A percentile compares a stretch with the other conserved stretches of the same genome.
Conservation (phyloP, 1,140 invertebrate species). For the Trichoplusia ni region DNA sequence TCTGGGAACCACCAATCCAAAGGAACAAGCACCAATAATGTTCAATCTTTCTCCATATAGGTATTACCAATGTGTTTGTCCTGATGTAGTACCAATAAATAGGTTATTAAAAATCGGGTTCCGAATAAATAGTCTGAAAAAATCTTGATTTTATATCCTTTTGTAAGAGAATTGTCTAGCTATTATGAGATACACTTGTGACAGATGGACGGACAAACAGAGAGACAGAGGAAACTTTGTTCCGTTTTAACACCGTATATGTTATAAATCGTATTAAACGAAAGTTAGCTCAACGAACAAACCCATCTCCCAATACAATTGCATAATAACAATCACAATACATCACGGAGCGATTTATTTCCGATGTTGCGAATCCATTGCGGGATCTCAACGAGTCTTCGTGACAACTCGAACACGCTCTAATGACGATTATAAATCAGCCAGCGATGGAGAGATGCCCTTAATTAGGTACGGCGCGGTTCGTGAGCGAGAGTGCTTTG, state of each 20-base stretch:
- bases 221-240: no score
- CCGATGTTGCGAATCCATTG: conserved; percentile 27
- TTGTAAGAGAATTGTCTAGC: no score
- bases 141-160: no score
- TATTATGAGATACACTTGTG: no score
- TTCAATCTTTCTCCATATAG: no score
- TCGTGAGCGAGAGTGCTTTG: conserved; percentile 49
- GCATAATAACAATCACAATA: background rate
- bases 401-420: conserved; percentile 40
- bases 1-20: no score
- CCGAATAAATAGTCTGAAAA: no score
- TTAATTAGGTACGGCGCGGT: conserved; percentile 56
- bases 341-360: conserved; percentile 17
- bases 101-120: no score
- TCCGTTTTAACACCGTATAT: background rate
- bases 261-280: background rate
- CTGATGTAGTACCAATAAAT: no score
- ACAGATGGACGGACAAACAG: no score
- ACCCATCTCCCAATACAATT: background rate
- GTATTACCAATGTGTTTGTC: no score
- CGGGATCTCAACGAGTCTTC: conserved; percentile 26
- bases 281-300: background rate
- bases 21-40: no score
- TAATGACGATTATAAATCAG: conserved; percentile 53
- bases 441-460: conserved; percentile 50